Evolutionary conservation across 2,888 invertebrate genomes (phyloP).

Genomic region (Balanococcus diminutus): DNA sequence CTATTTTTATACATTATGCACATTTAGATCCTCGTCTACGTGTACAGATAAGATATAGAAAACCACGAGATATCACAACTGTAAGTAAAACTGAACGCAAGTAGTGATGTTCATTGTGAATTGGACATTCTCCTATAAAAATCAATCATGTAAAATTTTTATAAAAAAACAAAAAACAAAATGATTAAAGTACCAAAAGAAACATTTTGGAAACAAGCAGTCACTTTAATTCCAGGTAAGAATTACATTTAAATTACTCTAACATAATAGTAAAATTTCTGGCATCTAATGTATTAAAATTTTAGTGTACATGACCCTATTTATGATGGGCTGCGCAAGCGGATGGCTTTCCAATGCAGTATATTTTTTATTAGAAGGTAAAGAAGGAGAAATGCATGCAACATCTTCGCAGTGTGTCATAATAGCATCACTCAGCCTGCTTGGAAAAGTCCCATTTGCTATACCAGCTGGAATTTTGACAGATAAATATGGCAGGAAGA

Average conservation of each 20-base stretch:
- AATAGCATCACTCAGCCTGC: not conserved
- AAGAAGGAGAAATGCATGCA: not conserved
- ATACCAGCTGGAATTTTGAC: not conserved
- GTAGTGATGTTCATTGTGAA: no score
- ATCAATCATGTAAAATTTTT: no score
- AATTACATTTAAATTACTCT: no score
- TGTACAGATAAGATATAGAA: no score
- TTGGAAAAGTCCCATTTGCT: not conserved
- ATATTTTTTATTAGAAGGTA: not conserved
- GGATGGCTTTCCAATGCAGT: constrained; percentile 8
- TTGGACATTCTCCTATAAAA: no score
- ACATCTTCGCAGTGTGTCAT: not conserved
- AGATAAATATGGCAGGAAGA: constrained; percentile 8
- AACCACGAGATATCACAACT: no score
- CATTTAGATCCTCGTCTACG: no score
- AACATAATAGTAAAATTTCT: no score
- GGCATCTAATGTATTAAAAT: not conserved
- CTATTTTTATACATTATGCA: no score
- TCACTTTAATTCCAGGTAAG: not conserved
- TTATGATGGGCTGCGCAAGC: not conserved
- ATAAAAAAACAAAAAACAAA: no score
- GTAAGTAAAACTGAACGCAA: no score
- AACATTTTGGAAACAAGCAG: not conserved
- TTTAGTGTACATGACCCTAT: constrained; percentile 27
- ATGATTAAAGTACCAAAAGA: not conserved